phyloP scores from a whole-genome alignment of 2,888 invertebrate species.

The Lepetodrilus schrolli region DNA sequence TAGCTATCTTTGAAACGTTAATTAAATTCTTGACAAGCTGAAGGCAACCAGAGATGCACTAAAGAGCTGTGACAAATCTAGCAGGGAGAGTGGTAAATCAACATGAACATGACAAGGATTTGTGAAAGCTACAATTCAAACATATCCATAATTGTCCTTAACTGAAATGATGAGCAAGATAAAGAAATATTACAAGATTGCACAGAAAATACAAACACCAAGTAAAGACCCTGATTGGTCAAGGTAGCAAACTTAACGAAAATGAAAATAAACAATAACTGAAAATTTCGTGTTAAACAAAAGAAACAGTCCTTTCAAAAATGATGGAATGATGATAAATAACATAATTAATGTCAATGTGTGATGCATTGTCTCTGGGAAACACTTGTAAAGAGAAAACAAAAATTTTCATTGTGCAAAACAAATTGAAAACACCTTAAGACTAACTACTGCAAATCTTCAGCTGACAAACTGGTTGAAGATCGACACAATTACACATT shows the following conservation, averaged over 20 bases:
- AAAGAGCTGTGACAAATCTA: too few species aligned
- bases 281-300: too few species aligned
- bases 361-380: slow-evolving; percentile 9
- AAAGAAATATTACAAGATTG: not conserved
- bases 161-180: too few species aligned
- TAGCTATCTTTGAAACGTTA: too few species aligned
- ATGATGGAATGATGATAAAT: slow-evolving; percentile 12
- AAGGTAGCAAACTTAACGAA: not conserved
- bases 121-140: too few species aligned
- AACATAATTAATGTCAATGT: not conserved
- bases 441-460: not conserved
- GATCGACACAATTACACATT: too few species aligned
- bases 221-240: not conserved
- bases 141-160: too few species aligned
- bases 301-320: not conserved
- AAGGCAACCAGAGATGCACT: too few species aligned
- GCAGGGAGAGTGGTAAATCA: too few species aligned
- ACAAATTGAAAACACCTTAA: not conserved
- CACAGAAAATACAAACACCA: not conserved
- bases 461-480: too few species aligned
- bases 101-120: too few species aligned
- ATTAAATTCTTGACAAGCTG: too few species aligned
- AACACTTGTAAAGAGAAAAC: not conserved
- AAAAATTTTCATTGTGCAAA: not conserved
- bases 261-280: not conserved